A percentile compares a stretch with the other conserved stretches of the same genome.
These are phyloP conservation scores for Macrobrachium rosenbergii DNA, from an alignment of 1,140 invertebrate genomes.

Conservation along the genomic window DNA sequence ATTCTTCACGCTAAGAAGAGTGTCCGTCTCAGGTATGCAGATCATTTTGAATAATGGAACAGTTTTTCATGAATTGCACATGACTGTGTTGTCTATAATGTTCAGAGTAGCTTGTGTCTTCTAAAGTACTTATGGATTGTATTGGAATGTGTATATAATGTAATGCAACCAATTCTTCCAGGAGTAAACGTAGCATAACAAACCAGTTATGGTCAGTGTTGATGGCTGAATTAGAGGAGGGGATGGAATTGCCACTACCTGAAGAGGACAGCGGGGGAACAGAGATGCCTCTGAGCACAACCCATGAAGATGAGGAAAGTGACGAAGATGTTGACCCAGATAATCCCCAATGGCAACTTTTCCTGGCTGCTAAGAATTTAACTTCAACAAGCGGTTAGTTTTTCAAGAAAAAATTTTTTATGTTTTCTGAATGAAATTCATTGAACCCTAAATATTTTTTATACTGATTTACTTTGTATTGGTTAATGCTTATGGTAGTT, in stretches of 20 bases:
- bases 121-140: too few species aligned
- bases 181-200: slow-evolving; percentile 71
- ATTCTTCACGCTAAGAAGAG: slow-evolving; percentile 67
- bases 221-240: slow-evolving; percentile 76
- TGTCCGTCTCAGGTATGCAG: slow-evolving; percentile 74
- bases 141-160: too few species aligned
- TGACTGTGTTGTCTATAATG: too few species aligned
- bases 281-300: slow-evolving; percentile 77
- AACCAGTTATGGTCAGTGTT: slow-evolving; percentile 74
- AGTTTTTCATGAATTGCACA: neutral
- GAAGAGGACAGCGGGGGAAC: slow-evolving; percentile 76
- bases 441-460: too few species aligned
- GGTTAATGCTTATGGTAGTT: too few species aligned
- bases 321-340: slow-evolving; percentile 71
- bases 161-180: slow-evolving; percentile 48
- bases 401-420: neutral
- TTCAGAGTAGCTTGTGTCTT: too few species aligned
- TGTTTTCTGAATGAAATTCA: neutral
- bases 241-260: slow-evolving; percentile 69
- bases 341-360: slow-evolving; percentile 85
- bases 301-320: slow-evolving; percentile 72
- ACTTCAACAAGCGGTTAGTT: slow-evolving; percentile 77
- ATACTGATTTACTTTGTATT: too few species aligned
- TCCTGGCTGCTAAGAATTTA: slow-evolving; percentile 81
- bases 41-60: neutral